These are phyloP conservation scores for Bombylius discolor DNA, from an alignment of 2,888 invertebrate species.

Conservation along the genomic window DNA sequence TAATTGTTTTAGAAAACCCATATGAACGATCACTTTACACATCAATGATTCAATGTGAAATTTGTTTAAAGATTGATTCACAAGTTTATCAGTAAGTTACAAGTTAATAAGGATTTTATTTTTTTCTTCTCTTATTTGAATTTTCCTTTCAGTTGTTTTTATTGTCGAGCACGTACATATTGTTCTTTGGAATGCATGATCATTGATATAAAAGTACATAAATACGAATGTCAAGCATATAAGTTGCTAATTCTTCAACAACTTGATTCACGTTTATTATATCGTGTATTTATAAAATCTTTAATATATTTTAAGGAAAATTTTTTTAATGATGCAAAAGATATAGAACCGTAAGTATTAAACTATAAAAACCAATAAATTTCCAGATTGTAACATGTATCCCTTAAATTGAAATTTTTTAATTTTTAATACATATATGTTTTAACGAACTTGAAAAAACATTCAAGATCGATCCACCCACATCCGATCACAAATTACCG, in stretches of 20 bases:
- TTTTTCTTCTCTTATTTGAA: too few species aligned
- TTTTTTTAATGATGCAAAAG: neutral
- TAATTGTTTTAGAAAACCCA: conserved; percentile 4
- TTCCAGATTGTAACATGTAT: too few species aligned
- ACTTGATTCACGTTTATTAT: neutral
- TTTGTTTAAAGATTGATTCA: neutral
- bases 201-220: neutral
- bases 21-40: neutral
- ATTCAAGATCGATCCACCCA: too few species aligned
- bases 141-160: conserved; percentile 4
- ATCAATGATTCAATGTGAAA: conserved; percentile 1
- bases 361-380: too few species aligned
- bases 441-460: too few species aligned
- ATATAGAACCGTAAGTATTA: neutral
- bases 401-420: too few species aligned
- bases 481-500: too few species aligned
- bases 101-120: too few species aligned
- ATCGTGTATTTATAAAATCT: neutral
- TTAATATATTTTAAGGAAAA: neutral
- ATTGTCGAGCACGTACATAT: conserved; percentile 4
- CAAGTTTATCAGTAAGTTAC: too few species aligned
- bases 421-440: too few species aligned
- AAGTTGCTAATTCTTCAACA: neutral
- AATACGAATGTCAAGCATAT: conserved; percentile 6
- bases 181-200: conserved; percentile 3